A percentile compares a stretch with the other conserved stretches of the same genome.
Conservation (phyloP, 2,113 vertebrate species). For the Chamaea fasciata region DNA sequence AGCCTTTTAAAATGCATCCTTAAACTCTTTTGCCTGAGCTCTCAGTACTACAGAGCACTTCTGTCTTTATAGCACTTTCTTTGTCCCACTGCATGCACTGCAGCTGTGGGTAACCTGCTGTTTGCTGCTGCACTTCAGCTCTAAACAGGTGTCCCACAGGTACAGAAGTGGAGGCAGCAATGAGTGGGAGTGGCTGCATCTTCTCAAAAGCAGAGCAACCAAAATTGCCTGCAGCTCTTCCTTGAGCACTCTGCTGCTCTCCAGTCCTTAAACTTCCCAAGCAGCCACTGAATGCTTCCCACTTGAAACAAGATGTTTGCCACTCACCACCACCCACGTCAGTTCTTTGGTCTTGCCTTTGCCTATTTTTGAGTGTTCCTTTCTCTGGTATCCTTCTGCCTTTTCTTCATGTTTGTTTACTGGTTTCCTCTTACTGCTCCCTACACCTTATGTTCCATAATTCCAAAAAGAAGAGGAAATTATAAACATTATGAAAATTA, state of each 20-base stretch:
- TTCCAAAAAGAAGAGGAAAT: neutral
- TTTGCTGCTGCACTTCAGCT: neutral
- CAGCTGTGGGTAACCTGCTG: neutral
- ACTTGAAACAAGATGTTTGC: neutral
- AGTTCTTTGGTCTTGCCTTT: neutral
- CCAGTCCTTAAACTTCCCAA: neutral
- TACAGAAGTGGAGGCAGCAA: neutral
- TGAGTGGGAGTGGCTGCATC: neutral
- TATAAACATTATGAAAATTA: neutral
- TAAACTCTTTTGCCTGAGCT: neutral
- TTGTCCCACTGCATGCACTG: rapidly evolving
- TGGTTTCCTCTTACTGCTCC: neutral
- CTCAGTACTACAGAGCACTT: neutral
- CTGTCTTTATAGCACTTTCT: neutral
- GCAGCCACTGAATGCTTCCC: neutral
- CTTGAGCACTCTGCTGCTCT: neutral
- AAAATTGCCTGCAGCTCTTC: neutral
- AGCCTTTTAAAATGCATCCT: neutral
- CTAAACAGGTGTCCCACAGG: rapidly evolving
- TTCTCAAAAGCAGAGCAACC: neutral
- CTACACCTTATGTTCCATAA: neutral
- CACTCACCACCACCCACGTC: neutral
- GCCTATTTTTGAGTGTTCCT: neutral
- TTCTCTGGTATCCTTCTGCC: neutral
- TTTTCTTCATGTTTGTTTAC: neutral